phyloP scores from a whole-genome alignment of 2,888 invertebrate genomes.

The Enoplolaimus lenunculus region DNA sequence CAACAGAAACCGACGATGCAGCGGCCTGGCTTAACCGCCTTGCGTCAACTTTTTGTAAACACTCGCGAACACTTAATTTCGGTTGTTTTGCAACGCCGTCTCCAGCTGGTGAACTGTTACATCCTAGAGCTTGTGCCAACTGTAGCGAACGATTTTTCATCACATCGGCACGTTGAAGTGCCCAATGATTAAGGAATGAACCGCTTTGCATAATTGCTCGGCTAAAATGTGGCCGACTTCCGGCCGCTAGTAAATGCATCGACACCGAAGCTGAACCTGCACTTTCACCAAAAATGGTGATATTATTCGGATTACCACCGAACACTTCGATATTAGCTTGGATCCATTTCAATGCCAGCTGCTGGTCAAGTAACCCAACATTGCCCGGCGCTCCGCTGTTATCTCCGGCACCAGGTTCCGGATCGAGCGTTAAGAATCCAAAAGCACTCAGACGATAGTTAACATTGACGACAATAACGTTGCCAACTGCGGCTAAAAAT shows the following conservation, averaged over 20 bases:
- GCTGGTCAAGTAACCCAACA: slow-evolving; percentile 83
- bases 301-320: slow-evolving; percentile 50
- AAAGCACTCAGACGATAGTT: slow-evolving; percentile 84
- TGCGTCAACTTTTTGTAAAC: too few species aligned
- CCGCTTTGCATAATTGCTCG: slow-evolving; percentile 87
- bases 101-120: too few species aligned
- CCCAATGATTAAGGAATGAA: slow-evolving; percentile 86
- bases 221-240: slow-evolving; percentile 61
- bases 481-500: slow-evolving; percentile 64
- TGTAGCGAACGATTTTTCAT: slow-evolving; percentile 12
- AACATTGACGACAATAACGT: slow-evolving; percentile 74
- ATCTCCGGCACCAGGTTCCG: too few species aligned
- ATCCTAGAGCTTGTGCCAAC: slow-evolving; percentile 6
- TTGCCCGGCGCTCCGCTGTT: slow-evolving; percentile 66
- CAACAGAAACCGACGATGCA: too few species aligned
- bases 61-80: too few species aligned
- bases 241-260: slow-evolving; percentile 61
- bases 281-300: slow-evolving; percentile 86
- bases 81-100: too few species aligned
- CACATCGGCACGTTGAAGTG: slow-evolving; percentile 47
- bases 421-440: slow-evolving; percentile 74
- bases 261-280: slow-evolving; percentile 65
- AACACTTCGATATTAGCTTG: slow-evolving; percentile 77
- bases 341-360: slow-evolving; percentile 79
- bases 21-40: too few species aligned